Base-by-base conservation (phyloP, 1,140 invertebrate genomes). In the Zophobas morio region DNA sequence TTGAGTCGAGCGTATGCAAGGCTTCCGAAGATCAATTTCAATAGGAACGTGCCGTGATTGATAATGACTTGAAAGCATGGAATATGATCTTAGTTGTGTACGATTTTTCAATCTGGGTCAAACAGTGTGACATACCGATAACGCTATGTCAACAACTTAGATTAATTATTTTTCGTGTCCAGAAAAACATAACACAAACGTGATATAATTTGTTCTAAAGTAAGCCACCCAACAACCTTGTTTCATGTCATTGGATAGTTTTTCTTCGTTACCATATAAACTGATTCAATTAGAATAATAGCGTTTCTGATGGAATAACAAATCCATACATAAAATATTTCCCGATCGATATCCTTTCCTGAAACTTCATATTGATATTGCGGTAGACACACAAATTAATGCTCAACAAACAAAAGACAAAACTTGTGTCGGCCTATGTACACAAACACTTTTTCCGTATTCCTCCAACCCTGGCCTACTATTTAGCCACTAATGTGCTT, bases 281-380 rank as follows among this genome's bases (percentile, higher is more conserved):
- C 49, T 66, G 39, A 66, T 66, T n/a, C 39, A 66, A 66, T 66
- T 66, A 66, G 6, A 39, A 39, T 40, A 66, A 35, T 53, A n/a
- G 54, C 1, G 54, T 33, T 66, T 66, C 20, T 4, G 35, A 63
- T 39, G 20, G 60, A 42, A 66, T 42, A 66, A 66, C 60, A 66
- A 66, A 66, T 66, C 60, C 39, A 66, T 66, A 66, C 60, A 47
- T 66, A 40, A 66, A 66, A 66, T 66, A 66, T 20, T n/a, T 32
- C 60, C 39, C 2, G 60, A 66, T 66, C 60, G 33, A 66, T 66
- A 66, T 63, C 2, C 37, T 8, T 66, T 66, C 60, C 37, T 42
- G 60, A 66, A 66, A 42, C 39, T 66, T 66, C 39, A 42, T 46
- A 66, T 66, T 66, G 39, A 66, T 66, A 66, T 42, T 34, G 32